Base-by-base conservation (phyloP, 2,113 vertebrate species). In the Hippotragus niger region DNA sequence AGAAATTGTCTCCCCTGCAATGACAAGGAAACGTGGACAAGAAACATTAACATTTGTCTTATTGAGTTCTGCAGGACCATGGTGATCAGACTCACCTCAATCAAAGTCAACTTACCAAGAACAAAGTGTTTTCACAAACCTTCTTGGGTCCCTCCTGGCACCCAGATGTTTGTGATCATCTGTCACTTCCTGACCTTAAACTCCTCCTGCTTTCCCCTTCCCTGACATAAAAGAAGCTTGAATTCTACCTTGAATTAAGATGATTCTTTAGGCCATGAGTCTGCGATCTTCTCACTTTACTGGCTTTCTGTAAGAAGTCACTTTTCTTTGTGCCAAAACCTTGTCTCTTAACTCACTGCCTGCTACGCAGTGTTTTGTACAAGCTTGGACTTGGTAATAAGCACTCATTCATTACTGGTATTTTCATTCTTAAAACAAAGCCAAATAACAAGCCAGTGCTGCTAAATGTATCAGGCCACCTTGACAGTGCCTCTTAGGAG, bases 341-440 rank as follows among this genome's bases (percentile, higher is more conserved):
- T 55, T 55, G 13, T 83, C 81, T 83, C n/a, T 83, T 13, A n/a
- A 55, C 7, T 55, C 80, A 36, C 52, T 83, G 21, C 81, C 52
- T 83, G 12, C 21, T 33, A n/a, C 1, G 7, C 0, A 0, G 21
- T 27, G 23, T 27, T 14, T 27, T 33, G 19, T 83, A 27, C 19
- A 52, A 55, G 33, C 33, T 25, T 55, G 81, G n/a, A 40, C 21
- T 83, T 52, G 52, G 52, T 83, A 81, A 31, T 5, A 84, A 93
- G 21, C 7, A 25, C 6, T 62, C 36, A 80, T 60, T 58, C 53
- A 3, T 76, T 43, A 27, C 12, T 5, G 97, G 5, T 40, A 52
- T 47, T 1, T 47, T 95, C 52, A 83, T 15, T 84, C 14, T 31
- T 45, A 29, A 89, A 71, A 82, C 29, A 93, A 71, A 81, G 36